Base-by-base conservation (phyloP, 1,140 invertebrate species). In the Halesus radiatus region DNA sequence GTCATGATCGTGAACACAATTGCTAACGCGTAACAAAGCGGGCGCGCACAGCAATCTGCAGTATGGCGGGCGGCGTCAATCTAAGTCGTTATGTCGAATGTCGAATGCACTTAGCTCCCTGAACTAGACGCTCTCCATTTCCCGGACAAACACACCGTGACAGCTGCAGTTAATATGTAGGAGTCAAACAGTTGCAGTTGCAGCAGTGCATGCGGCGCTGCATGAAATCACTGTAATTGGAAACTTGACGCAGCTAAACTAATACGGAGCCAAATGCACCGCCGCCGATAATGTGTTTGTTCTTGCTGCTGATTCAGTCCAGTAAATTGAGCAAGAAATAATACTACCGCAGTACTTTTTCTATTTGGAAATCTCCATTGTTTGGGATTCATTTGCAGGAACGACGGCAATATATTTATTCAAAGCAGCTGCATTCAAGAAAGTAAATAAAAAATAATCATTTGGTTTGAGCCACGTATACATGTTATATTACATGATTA, bases 131-230 rank as follows among this genome's bases (percentile, higher is more conserved):
- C 22, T 70, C 66, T 70, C 66, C 37, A 70, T 70, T 70, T 70
- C 66, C 66, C 66, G 66, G 66, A 70, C 66, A 70, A 70, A 70
- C 52, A 37, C 66, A 50, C 37, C 66, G 66, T 52, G 66, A 70
- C 66, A 70, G 66, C 66, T 70, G 66, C 66, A 70, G 66, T 70
- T 70, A 45, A 70, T 70, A 70, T 70, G 66, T 70, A 70, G 32
- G 29, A 70, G 37, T 45, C 66, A 70, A 70, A 18, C 26, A 32
- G 56, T 60, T 20, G 54, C 22, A 62, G 13, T 53, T 54, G 16
- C 29, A 60, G 73, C 56, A 76, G 32, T 76, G 53, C 29, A 76
- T 76, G 73, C 56, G 60, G 32, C 53, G 73, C 26, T 62, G 73
- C 53, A 76, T 76, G 73, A 58, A 76, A 60, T 76, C 29, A 32